Base-by-base conservation (phyloP, 2,797 vertebrate genomes). In the Parambassis ranga region DNA sequence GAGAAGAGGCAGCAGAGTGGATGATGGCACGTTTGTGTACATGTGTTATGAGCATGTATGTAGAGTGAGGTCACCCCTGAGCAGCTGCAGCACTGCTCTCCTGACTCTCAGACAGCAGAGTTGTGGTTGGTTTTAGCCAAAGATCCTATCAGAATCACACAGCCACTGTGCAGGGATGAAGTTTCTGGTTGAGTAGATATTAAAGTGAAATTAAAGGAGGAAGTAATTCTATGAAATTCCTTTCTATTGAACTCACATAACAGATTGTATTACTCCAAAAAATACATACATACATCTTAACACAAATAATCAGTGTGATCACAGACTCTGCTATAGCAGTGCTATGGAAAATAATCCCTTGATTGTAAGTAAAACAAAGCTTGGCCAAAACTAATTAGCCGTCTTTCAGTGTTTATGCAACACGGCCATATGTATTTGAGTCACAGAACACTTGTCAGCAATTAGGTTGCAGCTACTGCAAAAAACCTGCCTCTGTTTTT, bases 341-440 rank as follows among this genome's bases (percentile, higher is more conserved):
- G 26, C 42, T 38, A 31, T 65, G 68, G 56, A 73, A 85, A 73
- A 82, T 50, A 72, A 87, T 73, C 42, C 10, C 13, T 19, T 70
- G 69, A 85, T 77, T 78, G 7, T 10, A 87, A 70, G 53, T 51
- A 23, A 83, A 84, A 85, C 77, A 84, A 77, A 82, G 47, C 28
- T 2, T 8, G 5, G 63, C 53, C 58, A 75, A 68, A 75, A 50
- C 42, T 63, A 68, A 73, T 87, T 67, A 65, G 43, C 33, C 2
- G 5, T 59, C 47, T 47, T 53, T 46, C 14, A 9, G 18, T 71
- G 62, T 85, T 81, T 77, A 73, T 48, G 13, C 14, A 66, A 49
- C 30, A 7, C 1, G 13, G 38, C 26, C 18, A 2, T 49, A 62
- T 44, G 37, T 63, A 43, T 36, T 32, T 46, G 60, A 81, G 23